Conservation (phyloP, 2,113 vertebrate species). For the Xyrauchen texanus region DNA sequence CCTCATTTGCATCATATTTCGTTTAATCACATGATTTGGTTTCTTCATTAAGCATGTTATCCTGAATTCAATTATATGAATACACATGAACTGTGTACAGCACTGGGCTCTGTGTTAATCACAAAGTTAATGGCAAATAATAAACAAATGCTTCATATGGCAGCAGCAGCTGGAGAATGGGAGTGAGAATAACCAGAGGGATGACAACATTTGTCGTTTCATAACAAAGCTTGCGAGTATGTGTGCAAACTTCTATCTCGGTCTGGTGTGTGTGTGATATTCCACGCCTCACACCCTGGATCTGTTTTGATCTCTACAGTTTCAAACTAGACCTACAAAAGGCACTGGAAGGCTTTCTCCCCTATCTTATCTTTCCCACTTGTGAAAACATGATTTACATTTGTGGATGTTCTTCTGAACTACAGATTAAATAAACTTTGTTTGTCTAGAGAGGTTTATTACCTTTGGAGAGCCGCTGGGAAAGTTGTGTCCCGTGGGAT, state of each 20-base stretch:
- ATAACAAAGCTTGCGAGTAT: background rate
- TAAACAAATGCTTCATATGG: no score
- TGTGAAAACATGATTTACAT: conserved; percentile 56
- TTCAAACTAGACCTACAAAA: background rate
- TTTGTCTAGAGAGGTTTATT: conserved; percentile 53
- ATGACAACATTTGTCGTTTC: no score
- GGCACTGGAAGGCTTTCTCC: background rate
- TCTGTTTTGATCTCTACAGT: background rate
- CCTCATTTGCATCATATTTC: no score
- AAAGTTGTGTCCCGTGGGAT: conserved; percentile 43
- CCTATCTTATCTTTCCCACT: conserved; percentile 53
- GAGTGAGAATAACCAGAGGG: no score
- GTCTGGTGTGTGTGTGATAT: background rate
- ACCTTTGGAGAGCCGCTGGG: background rate
- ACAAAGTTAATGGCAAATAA: no score
- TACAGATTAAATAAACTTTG: conserved; percentile 39
- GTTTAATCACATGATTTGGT: no score
- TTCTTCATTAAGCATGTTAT: no score
- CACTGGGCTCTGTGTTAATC: no score
- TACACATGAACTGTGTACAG: no score
- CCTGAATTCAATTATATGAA: no score
- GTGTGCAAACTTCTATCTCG: background rate
- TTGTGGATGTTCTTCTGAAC: conserved; percentile 30
- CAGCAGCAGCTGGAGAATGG: no score
- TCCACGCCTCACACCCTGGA: background rate